Percentiles rank a stretch among this genome's conserved stretches.
Conservation (phyloP, 2,888 invertebrate genomes). For the Noctua comes region DNA sequence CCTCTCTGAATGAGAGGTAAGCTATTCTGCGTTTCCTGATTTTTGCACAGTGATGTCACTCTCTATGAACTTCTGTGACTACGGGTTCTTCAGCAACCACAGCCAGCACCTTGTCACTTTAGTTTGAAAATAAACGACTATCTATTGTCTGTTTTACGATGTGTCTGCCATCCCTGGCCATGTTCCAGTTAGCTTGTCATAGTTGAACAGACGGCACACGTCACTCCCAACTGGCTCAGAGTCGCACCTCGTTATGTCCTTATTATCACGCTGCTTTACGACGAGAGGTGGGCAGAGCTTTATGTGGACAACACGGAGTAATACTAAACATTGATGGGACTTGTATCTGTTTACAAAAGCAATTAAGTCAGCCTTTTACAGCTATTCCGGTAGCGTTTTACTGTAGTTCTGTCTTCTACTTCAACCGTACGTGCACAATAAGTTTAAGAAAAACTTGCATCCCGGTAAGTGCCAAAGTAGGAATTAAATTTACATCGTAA, state of each 20-base stretch:
- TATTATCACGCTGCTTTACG: constrained; percentile 29
- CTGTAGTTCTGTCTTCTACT: not conserved
- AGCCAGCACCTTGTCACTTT: not conserved
- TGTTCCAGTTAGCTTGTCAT: constrained; percentile 10
- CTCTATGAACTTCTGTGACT: not conserved
- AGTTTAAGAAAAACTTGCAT: not conserved
- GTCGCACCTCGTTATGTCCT: constrained; percentile 24
- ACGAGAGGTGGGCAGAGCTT: not conserved
- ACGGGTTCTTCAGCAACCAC: no score
- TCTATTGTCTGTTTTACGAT: not conserved
- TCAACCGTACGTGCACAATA: not conserved
- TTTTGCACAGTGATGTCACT: not conserved
- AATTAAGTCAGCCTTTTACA: not conserved
- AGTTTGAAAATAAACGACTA: not conserved
- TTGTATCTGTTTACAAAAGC: not conserved
- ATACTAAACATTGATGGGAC: not conserved
- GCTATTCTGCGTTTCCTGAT: not conserved
- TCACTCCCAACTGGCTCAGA: not conserved
- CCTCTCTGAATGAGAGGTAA: not conserved
- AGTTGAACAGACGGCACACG: not conserved
- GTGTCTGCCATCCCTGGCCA: constrained; percentile 1
- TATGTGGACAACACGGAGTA: not conserved
- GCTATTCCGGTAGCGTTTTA: not conserved
- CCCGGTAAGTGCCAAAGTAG: not conserved
- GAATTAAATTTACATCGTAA: not conserved